A percentile compares a stretch with the other conserved stretches of the same genome.
phyloP scores from a whole-genome alignment of 37 sponge, comb jelly and placozoan genomes.

The Agelas oroides region DNA sequence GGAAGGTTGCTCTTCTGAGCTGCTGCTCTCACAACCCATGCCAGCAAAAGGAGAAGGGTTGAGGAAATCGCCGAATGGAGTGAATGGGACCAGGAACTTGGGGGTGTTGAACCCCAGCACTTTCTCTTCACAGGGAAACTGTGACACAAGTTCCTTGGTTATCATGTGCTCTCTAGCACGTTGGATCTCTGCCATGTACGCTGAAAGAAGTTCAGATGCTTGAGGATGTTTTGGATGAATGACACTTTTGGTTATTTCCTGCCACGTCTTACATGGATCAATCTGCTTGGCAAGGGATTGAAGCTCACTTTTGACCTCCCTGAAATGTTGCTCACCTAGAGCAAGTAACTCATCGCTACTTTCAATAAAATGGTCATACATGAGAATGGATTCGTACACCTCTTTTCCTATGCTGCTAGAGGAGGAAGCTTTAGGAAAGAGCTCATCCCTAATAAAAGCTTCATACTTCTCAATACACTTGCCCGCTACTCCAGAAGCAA shows the following conservation, averaged over 20 bases:
- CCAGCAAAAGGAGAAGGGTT: constrained; percentile 69
- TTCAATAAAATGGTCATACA: constrained; percentile 47
- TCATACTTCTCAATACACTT: constrained; percentile 26
- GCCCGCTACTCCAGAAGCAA: constrained; percentile 19
- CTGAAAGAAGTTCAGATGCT: constrained; percentile 19
- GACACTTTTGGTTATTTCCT: constrained; percentile 50
- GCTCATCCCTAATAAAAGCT: constrained; percentile 12
- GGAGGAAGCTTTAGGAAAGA: constrained; percentile 3
- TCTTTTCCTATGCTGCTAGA: constrained; percentile 29
- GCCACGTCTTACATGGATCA: constrained; percentile 49
- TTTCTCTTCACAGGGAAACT: constrained; percentile 38
- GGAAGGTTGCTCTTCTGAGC: no score
- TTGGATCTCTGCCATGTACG: constrained; percentile 64
- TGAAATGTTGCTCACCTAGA: constrained; percentile 61
- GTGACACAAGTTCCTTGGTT: constrained; percentile 32
- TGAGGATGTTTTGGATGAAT: constrained; percentile 44
- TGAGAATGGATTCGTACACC: constrained; percentile 34
- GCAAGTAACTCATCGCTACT: constrained; percentile 51
- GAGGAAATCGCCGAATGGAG: constrained; percentile 70
- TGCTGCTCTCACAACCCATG: constrained; percentile 2
- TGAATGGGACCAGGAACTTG: constrained; percentile 49
- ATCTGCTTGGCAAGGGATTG: constrained; percentile 39
- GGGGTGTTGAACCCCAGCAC: constrained; percentile 68
- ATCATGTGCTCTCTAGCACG: constrained; percentile 48
- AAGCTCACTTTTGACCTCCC: constrained; percentile 38